Conservation (phyloP, 2,797 vertebrate species). For the Chiloscyllium punctatum region DNA sequence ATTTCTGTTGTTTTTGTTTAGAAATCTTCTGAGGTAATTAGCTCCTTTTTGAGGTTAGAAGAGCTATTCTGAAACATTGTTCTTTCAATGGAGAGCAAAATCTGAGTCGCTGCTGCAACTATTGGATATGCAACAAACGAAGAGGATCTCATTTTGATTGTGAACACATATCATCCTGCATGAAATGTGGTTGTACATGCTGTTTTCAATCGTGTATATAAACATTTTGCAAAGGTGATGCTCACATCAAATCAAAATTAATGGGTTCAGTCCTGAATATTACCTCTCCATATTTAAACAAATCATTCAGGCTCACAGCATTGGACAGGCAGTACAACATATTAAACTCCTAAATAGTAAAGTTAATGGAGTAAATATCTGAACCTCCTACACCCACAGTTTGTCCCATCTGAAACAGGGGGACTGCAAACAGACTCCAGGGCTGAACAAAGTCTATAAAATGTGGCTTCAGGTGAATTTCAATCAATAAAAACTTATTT, state of each 20-base stretch:
- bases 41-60: not conserved
- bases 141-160: not conserved
- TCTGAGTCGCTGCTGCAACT: not conserved
- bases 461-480: not conserved
- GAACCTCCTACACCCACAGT: not conserved
- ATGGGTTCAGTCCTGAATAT: not conserved
- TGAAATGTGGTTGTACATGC: not conserved
- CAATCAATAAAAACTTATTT: not conserved
- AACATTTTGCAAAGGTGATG: not conserved
- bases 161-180: not conserved
- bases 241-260: not conserved
- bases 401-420: not conserved
- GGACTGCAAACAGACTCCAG: too few species aligned
- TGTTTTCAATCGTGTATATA: not conserved
- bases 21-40: not conserved
- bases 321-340: not conserved
- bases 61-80: not conserved
- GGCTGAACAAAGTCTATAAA: not conserved
- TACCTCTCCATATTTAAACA: too few species aligned
- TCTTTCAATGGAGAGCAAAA: not conserved
- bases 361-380: not conserved
- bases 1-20: not conserved
- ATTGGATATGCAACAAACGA: not conserved
- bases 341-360: not conserved
- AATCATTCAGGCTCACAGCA: not conserved